Percentiles rank a stretch among this genome's conserved stretches.
phyloP scores from a whole-genome alignment of 2,888 invertebrate genomes.

The Rhabditoides inermis region DNA sequence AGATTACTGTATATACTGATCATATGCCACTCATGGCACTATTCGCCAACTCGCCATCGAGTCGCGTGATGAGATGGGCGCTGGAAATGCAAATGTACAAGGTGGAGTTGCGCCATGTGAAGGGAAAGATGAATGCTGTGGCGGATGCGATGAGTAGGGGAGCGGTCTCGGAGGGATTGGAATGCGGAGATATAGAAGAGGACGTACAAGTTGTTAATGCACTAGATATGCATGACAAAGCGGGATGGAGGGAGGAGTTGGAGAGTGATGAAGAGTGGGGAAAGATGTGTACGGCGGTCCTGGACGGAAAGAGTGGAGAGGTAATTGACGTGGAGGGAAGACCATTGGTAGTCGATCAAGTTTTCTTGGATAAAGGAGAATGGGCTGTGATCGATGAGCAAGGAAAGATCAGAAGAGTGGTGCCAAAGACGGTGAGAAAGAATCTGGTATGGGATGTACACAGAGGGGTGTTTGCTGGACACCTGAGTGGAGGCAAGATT shows the following conservation, averaged over 20 bases:
- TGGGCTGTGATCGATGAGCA: background rate
- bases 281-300: no score
- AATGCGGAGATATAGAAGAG: background rate
- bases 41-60: background rate
- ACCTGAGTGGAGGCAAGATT: slow-evolving; percentile 2
- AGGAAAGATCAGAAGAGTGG: slow-evolving; percentile 4
- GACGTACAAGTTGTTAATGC: background rate
- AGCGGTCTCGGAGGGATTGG: background rate
- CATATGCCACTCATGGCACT: slow-evolving; percentile 12
- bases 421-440: slow-evolving; percentile 7
- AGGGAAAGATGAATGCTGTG: slow-evolving; percentile 7
- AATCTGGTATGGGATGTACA: slow-evolving; percentile 11
- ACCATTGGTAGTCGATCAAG: no score
- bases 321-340: background rate
- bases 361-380: background rate
- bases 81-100: slow-evolving; percentile 3
- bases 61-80: slow-evolving; percentile 8
- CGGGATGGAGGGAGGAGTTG: slow-evolving; percentile 1
- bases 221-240: slow-evolving; percentile 6
- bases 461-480: slow-evolving; percentile 5
- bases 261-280: background rate
- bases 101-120: slow-evolving; percentile 4
- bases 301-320: background rate
- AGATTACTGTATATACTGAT: slow-evolving; percentile 14
- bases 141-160: slow-evolving; percentile 12